Conservation (phyloP, 2,113 vertebrate genomes). For the Galemys pyrenaicus region DNA sequence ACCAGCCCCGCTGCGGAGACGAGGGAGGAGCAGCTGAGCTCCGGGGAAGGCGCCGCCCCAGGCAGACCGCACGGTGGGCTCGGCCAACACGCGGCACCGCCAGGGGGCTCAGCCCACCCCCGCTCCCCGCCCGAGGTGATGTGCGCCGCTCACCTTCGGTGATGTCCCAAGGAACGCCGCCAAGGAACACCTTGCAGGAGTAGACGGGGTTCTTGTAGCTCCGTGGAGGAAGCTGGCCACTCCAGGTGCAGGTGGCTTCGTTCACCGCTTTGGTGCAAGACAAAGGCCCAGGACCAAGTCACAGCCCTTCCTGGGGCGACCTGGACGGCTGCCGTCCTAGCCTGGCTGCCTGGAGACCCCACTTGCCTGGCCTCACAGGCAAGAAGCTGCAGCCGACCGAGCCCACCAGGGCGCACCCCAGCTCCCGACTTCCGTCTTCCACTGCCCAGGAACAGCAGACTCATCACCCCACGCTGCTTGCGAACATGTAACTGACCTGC, state of each 20-base stretch:
- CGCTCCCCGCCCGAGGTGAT: not conserved
- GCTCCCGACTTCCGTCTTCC: not conserved
- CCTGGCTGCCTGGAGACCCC: not conserved
- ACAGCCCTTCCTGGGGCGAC: not conserved
- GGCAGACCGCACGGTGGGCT: too few relatives aligned
- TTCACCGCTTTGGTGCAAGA: slow-evolving; percentile 91
- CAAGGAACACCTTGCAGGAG: slow-evolving; percentile 98
- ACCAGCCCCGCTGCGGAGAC: slow-evolving; percentile 92
- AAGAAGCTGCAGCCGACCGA: too few relatives aligned
- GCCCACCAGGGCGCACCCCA: not conserved
- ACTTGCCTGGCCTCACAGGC: not conserved
- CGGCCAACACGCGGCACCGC: too few relatives aligned
- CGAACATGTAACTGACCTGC: not conserved
- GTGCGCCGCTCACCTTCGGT: slow-evolving; percentile 95
- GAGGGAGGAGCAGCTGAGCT: not conserved
- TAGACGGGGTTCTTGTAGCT: slow-evolving; percentile 98
- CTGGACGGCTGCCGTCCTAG: not conserved
- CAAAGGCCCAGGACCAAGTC: not conserved
- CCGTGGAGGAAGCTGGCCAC: slow-evolving; percentile 95
- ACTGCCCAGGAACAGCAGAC: not conserved
- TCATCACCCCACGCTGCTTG: not conserved
- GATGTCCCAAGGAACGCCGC: slow-evolving; percentile 99
- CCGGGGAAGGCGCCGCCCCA: too few relatives aligned
- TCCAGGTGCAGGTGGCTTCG: slow-evolving; percentile 98
- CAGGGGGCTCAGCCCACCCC: too few relatives aligned